These are phyloP conservation scores for Poeciliopsis retropinna DNA, from an alignment of 2,113 vertebrate genomes.

Conservation along the genomic window DNA sequence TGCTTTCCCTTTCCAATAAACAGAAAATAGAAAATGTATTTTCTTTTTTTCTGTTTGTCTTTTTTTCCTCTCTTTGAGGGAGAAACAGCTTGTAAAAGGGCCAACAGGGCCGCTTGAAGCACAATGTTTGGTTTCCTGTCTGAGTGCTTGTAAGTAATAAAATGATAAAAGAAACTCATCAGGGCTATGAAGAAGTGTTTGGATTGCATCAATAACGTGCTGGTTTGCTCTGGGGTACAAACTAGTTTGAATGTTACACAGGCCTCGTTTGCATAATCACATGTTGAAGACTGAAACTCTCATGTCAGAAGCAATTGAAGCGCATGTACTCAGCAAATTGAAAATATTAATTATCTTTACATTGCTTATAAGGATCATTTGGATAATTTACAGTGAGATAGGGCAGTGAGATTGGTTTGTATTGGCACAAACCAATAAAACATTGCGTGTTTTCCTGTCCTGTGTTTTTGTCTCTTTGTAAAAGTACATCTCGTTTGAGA, in stretches of 20 bases:
- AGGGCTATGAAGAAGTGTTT: slow-evolving; percentile 24
- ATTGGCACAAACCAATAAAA: too few species aligned
- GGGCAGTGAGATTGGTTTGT: too few species aligned
- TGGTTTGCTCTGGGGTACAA: slow-evolving; percentile 1
- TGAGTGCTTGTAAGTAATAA: slow-evolving; percentile 19
- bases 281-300: background rate
- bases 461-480: background rate
- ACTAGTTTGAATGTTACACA: slow-evolving; percentile 1
- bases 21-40: background rate
- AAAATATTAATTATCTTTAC: background rate
- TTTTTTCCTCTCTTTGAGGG: background rate
- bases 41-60: background rate
- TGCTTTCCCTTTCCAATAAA: background rate
- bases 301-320: slow-evolving; percentile 2
- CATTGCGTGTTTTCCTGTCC: background rate
- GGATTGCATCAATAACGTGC: slow-evolving; percentile 9
- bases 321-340: background rate
- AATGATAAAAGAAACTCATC: slow-evolving; percentile 14
- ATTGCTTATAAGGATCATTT: background rate
- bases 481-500: background rate
- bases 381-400: background rate
- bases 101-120: slow-evolving; percentile 23
- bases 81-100: slow-evolving; percentile 7
- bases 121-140: slow-evolving; percentile 26
- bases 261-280: slow-evolving; percentile 7